Conservation (phyloP, 2,888 invertebrate species). For the Hanleya hanleyi region DNA sequence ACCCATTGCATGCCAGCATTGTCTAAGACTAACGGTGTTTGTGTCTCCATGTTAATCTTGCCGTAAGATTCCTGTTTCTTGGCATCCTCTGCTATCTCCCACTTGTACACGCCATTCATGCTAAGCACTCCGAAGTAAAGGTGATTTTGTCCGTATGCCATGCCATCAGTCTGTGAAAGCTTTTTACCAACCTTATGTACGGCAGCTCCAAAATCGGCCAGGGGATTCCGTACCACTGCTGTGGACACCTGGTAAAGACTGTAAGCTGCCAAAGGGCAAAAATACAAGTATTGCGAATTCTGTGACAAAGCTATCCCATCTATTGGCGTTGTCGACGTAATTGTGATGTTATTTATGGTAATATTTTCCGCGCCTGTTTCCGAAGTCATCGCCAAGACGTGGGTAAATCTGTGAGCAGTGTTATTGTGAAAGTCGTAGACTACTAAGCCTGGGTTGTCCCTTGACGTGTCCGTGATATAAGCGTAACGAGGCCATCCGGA, state of each 20-base stretch:
- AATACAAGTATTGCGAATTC: constrained; percentile 53
- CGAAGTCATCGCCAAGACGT: constrained; percentile 44
- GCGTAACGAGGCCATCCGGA: constrained; percentile 49
- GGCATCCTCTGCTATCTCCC: constrained; percentile 41
- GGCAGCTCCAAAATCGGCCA: constrained; percentile 31
- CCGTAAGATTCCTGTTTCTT: constrained; percentile 34
- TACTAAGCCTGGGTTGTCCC: constrained; percentile 41
- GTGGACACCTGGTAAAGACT: constrained; percentile 44
- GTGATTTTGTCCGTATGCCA: constrained; percentile 30
- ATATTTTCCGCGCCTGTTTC: constrained; percentile 34
- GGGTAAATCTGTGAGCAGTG: constrained; percentile 42
- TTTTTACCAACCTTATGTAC: constrained; percentile 50
- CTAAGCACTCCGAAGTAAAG: constrained; percentile 37
- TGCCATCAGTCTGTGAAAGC: constrained; percentile 35
- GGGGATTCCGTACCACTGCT: constrained; percentile 14
- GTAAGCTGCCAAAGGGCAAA: constrained; percentile 49
- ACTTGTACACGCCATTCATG: constrained; percentile 48
- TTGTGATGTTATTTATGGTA: constrained; percentile 24
- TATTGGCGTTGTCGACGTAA: constrained; percentile 39
- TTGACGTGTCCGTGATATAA: constrained; percentile 54
- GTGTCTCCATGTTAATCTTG: constrained; percentile 32
- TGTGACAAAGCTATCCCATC: constrained; percentile 61
- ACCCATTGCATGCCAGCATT: constrained; percentile 52
- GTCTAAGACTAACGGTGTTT: constrained; percentile 23
- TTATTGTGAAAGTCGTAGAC: constrained; percentile 48